Evolutionary conservation across 2,797 vertebrate genomes (phyloP).

Genomic region (Synanceia verrucosa): DNA sequence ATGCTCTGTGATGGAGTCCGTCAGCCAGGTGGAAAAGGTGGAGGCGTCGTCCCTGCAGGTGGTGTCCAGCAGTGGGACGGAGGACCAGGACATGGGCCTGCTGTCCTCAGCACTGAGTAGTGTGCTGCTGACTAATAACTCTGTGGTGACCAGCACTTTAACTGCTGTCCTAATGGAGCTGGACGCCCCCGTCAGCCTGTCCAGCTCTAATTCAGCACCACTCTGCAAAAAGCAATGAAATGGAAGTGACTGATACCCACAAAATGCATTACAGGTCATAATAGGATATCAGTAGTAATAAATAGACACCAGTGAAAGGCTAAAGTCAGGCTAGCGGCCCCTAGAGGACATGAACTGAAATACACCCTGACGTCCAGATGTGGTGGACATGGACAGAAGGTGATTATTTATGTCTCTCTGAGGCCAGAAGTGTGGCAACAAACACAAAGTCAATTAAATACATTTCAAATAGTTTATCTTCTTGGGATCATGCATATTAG

Average conservation of each 20-base stretch:
- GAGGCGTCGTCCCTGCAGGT: constrained; percentile 38
- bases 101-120: constrained; percentile 52
- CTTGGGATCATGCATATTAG: background rate
- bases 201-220: constrained; percentile 51
- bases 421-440: background rate
- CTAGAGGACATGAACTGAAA: constrained; percentile 28
- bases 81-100: too few species aligned
- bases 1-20: constrained; percentile 43
- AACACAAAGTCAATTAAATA: background rate
- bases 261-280: constrained; percentile 70
- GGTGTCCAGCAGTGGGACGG: too few species aligned
- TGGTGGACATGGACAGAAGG: background rate
- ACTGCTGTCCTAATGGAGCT: constrained; percentile 70
- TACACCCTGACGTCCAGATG: constrained; percentile 5
- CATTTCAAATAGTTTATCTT: background rate
- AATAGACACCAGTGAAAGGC: constrained; percentile 45
- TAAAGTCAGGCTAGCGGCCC: constrained; percentile 10
- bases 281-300: constrained; percentile 68
- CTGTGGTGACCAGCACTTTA: constrained; percentile 68
- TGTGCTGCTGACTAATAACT: constrained; percentile 71
- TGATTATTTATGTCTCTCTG: background rate
- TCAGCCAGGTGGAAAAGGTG: constrained; percentile 53
- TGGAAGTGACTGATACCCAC: constrained; percentile 65
- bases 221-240: constrained; percentile 71
- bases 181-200: constrained; percentile 41